Conservation (phyloP, 37 sponge, comb jelly and placozoan genomes). For the Haliclona indistincta region DNA sequence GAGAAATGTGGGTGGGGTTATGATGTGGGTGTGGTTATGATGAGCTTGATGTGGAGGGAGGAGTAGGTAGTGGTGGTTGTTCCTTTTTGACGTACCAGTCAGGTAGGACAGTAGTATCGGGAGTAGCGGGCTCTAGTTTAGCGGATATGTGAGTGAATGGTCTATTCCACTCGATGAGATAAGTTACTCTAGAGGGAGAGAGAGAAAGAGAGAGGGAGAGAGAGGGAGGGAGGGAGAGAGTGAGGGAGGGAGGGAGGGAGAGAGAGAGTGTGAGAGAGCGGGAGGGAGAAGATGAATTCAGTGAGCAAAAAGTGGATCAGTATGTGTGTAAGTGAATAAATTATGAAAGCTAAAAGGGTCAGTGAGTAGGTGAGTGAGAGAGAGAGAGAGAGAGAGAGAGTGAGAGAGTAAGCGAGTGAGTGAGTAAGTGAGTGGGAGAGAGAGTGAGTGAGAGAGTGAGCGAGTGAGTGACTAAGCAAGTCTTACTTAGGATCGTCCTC, state of each 20-base stretch:
- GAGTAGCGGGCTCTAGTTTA: conserved; percentile 18
- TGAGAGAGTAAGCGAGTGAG: background rate
- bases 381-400: background rate
- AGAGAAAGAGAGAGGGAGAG: background rate
- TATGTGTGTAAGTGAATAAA: background rate
- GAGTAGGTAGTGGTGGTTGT: conserved; percentile 8
- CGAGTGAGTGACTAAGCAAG: background rate
- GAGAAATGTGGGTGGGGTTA: too few species aligned
- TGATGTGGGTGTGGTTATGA: too few species aligned
- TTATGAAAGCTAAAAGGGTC: too few species aligned
- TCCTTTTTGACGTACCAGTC: conserved; percentile 60
- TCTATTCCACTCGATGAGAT: conserved; percentile 65
- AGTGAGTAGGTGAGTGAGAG: background rate
- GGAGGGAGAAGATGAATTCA: background rate
- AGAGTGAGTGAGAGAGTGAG: background rate
- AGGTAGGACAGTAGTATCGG: conserved; percentile 59
- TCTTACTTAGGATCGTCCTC: conserved; percentile 66
- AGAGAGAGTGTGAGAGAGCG: background rate
- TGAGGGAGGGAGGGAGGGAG: background rate
- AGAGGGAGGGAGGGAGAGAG: background rate
- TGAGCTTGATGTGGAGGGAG: too few species aligned
- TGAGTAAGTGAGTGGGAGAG: background rate
- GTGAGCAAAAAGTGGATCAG: background rate
- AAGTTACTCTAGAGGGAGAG: conserved; percentile 41
- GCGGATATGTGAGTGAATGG: conserved; percentile 67